These are phyloP conservation scores for Lanius collurio DNA, from an alignment of 2,113 vertebrate species.

Conservation along the genomic window DNA sequence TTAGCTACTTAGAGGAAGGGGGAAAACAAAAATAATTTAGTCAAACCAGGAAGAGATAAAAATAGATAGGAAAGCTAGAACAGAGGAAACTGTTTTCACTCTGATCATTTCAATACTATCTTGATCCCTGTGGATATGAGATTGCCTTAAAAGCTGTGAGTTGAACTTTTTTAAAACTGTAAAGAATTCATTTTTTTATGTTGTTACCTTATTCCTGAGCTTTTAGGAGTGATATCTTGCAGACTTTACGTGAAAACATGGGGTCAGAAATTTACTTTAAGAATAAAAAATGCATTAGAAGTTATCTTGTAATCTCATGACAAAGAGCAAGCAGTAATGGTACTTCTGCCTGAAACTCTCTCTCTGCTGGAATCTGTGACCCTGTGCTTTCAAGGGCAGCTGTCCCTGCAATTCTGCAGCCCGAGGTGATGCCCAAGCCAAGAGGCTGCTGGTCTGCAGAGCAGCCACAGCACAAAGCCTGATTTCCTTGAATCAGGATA, in stretches of 20 bases:
- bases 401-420: neutral
- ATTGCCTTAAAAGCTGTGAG: neutral
- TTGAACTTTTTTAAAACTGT: neutral
- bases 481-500: neutral
- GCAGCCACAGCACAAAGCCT: neutral
- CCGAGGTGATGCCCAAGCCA: accelerated
- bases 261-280: neutral
- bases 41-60: neutral
- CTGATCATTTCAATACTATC: neutral
- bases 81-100: neutral
- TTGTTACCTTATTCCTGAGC: neutral
- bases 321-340: neutral
- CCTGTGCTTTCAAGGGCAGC: neutral
- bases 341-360: neutral
- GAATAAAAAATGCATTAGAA: neutral
- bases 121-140: neutral
- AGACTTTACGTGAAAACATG: neutral
- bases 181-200: neutral
- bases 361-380: neutral
- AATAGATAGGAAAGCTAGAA: neutral
- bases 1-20: neutral
- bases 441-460: neutral
- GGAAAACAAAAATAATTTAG: neutral
- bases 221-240: neutral
- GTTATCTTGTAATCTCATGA: neutral